phyloP scores from a whole-genome alignment of 1,140 invertebrate genomes.

The Drosophila kurseongensis region DNA sequence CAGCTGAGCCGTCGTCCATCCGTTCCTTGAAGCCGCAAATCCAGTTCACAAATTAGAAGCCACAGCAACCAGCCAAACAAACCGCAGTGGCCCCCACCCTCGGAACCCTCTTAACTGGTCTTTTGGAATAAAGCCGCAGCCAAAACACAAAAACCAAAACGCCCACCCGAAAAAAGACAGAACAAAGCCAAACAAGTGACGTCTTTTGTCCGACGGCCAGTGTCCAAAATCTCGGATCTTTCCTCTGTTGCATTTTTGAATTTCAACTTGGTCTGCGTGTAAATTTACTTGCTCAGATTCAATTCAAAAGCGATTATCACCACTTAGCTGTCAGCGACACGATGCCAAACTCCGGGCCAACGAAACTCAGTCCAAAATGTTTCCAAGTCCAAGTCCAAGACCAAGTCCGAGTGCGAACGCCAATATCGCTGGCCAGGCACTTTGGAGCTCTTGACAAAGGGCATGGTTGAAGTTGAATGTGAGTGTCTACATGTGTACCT shows the following conservation, averaged over 20 bases:
- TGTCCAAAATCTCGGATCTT: conserved; percentile 24
- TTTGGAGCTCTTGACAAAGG: conserved; percentile 61
- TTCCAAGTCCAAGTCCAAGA: conserved; percentile 23
- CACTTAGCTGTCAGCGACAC: conserved; percentile 80
- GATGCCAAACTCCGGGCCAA: conserved; percentile 46
- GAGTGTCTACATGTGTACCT: conserved; percentile 38
- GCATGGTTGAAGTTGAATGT: conserved; percentile 45
- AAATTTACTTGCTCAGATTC: conserved; percentile 73
- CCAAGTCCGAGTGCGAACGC: conserved; percentile 41
- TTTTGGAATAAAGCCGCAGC: conserved; percentile 19
- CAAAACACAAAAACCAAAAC: conserved; percentile 55
- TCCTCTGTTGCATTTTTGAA: conserved; percentile 74
- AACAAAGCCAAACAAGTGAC: conserved; percentile 8
- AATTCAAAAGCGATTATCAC: conserved; percentile 82
- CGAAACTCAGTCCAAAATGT: conserved; percentile 20
- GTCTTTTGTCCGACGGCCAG: conserved; percentile 53
- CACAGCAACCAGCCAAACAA: conserved; percentile 58
- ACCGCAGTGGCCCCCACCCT: conserved; percentile 20
- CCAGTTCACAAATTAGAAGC: conserved; percentile 71
- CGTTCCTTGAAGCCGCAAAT: conserved; percentile 44
- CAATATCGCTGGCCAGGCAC: conserved; percentile 60
- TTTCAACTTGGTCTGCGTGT: conserved; percentile 69
- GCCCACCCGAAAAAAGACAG: conserved; percentile 7
- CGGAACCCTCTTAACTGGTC: conserved; percentile 4
- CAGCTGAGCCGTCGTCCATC: conserved; percentile 15